Evolutionary conservation across 2,113 vertebrate genomes (phyloP).

Genomic region (Cathartes aura): DNA sequence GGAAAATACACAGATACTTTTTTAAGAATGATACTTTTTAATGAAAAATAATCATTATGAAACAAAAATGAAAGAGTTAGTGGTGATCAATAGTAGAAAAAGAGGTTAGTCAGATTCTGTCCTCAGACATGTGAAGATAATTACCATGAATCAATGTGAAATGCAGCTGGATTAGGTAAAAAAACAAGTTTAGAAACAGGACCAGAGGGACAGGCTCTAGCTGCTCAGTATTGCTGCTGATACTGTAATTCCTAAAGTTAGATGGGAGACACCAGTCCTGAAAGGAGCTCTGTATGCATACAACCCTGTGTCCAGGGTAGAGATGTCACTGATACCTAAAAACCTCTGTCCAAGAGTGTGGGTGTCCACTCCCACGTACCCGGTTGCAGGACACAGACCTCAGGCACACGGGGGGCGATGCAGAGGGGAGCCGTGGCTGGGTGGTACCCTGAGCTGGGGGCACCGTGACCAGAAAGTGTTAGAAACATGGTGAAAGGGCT

Average conservation of each 20-base stretch:
- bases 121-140: neutral
- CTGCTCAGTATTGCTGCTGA: neutral
- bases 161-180: neutral
- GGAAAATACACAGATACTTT: neutral
- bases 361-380: neutral
- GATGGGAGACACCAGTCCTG: neutral
- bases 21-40: neutral
- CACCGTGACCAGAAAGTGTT: neutral
- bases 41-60: neutral
- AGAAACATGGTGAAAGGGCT: neutral
- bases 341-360: neutral
- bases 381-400: neutral
- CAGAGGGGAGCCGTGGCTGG: accelerated
- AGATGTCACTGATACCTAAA: neutral
- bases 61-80: neutral
- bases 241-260: neutral
- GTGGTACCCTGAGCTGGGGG: too few species aligned
- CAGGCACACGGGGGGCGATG: accelerated
- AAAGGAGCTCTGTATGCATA: neutral
- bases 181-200: neutral
- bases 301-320: neutral
- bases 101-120: neutral
- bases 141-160: neutral
- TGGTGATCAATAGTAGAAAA: neutral
- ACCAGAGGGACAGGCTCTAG: neutral